These are phyloP conservation scores for Paramacrobiotus metropolitanus DNA, from an alignment of 1,140 invertebrate species.

Conservation along the genomic window DNA sequence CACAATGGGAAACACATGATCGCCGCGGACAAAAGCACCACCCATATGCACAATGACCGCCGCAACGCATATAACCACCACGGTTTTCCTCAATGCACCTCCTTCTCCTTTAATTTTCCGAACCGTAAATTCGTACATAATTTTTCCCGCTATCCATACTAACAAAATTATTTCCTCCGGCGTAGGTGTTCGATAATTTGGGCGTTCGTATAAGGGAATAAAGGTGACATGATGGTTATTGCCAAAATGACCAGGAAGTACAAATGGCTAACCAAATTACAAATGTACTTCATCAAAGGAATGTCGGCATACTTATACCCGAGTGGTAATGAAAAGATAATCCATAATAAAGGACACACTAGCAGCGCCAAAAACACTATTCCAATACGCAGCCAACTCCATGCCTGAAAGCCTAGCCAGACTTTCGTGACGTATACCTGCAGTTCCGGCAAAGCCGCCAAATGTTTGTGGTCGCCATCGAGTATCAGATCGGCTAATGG, in stretches of 20 bases:
- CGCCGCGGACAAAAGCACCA: neutral
- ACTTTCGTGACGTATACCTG: slow-evolving; percentile 54
- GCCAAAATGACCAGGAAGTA: slow-evolving; percentile 77
- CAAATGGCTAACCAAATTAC: slow-evolving; percentile 89
- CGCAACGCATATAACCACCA: neutral
- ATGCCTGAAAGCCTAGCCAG: slow-evolving; percentile 80
- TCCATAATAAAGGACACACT: slow-evolving; percentile 79
- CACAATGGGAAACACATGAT: slow-evolving; percentile 44
- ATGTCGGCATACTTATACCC: slow-evolving; percentile 67
- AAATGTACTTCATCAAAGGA: slow-evolving; percentile 99
- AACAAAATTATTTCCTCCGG: neutral
- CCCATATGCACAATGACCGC: slow-evolving; percentile 43
- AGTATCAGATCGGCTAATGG: slow-evolving; percentile 38
- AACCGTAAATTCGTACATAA: neutral
- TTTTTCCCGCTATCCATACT: neutral
- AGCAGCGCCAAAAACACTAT: slow-evolving; percentile 78
- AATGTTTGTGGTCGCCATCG: slow-evolving; percentile 94
- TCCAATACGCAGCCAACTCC: slow-evolving; percentile 77
- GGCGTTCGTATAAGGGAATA: too few relatives aligned
- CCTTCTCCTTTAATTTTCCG: neutral
- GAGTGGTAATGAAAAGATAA: slow-evolving; percentile 77
- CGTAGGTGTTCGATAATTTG: too few relatives aligned
- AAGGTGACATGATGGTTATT: too few relatives aligned
- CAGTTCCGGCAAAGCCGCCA: slow-evolving; percentile 29
- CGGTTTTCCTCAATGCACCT: neutral